Conservation (phyloP, 2,888 invertebrate species). For the Nipponacmea schrenckii region DNA sequence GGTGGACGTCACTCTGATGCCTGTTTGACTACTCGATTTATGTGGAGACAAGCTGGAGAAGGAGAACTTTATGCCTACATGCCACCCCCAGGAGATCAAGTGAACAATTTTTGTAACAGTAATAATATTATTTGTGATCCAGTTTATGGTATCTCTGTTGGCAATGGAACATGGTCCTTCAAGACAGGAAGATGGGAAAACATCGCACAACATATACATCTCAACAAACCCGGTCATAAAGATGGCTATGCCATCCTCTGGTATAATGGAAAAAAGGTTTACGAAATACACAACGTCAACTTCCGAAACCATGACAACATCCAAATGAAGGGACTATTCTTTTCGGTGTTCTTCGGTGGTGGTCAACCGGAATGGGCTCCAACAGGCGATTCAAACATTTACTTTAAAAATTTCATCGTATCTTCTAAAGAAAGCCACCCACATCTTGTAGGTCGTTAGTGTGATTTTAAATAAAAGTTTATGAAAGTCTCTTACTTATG, state of each 20-base stretch:
- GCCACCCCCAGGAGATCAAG: slow-evolving; percentile 9
- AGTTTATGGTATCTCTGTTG: slow-evolving; percentile 5
- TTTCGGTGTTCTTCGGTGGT: slow-evolving; percentile 44
- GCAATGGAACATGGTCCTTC: slow-evolving; percentile 22
- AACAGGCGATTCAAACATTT: slow-evolving; percentile 33
- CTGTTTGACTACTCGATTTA: slow-evolving; percentile 32
- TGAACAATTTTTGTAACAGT: slow-evolving; percentile 22
- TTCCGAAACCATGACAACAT: slow-evolving; percentile 26
- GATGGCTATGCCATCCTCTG: slow-evolving; percentile 25
- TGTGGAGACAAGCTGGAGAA: slow-evolving; percentile 28
- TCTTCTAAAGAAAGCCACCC: background rate
- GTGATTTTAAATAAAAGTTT: too few relatives aligned
- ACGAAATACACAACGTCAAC: slow-evolving; percentile 24
- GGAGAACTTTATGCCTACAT: slow-evolving; percentile 33
- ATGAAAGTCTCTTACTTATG: too few relatives aligned
- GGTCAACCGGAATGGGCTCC: slow-evolving; percentile 31
- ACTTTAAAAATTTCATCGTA: slow-evolving; percentile 33
- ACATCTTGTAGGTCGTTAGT: background rate
- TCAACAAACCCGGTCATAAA: slow-evolving; percentile 9
- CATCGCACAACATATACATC: slow-evolving; percentile 10
- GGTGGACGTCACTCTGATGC: slow-evolving; percentile 24
- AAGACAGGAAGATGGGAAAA: slow-evolving; percentile 26
- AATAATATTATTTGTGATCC: slow-evolving; percentile 21
- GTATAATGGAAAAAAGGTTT: slow-evolving; percentile 27
- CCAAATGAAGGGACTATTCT: slow-evolving; percentile 29